Evolutionary conservation across 2,888 invertebrate species (phyloP).

Genomic region (Caenorhabditis zanzibari): DNA sequence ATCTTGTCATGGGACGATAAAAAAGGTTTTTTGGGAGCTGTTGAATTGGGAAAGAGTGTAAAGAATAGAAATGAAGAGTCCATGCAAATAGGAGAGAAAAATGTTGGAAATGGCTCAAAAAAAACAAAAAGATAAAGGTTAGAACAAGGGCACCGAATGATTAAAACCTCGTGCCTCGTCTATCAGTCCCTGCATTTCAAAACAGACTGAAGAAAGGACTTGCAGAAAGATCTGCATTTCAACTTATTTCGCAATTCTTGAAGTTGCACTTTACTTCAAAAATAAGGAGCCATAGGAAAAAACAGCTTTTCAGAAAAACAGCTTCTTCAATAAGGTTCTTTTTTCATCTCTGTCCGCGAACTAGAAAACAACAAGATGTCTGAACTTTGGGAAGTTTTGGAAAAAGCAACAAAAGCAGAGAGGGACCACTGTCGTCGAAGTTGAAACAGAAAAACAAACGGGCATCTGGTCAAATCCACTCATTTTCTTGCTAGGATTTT

Average conservation of each 20-base stretch:
- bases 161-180: slow-evolving; percentile 50
- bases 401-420: slow-evolving; percentile 14
- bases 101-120: slow-evolving; percentile 14
- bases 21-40: slow-evolving; percentile 34
- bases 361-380: slow-evolving; percentile 66
- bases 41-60: background rate
- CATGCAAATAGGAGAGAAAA: slow-evolving; percentile 48
- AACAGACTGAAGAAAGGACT: slow-evolving; percentile 16
- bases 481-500: slow-evolving; percentile 9
- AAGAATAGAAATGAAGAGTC: slow-evolving; percentile 29
- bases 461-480: slow-evolving; percentile 10
- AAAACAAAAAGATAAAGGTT: slow-evolving; percentile 52
- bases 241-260: slow-evolving; percentile 42
- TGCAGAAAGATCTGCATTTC: slow-evolving; percentile 44
- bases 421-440: slow-evolving; percentile 12
- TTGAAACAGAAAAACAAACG: slow-evolving; percentile 19
- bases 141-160: slow-evolving; percentile 53
- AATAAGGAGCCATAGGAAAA: slow-evolving; percentile 35
- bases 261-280: slow-evolving; percentile 44
- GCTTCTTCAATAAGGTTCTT: slow-evolving; percentile 40
- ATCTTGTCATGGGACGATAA: slow-evolving; percentile 50
- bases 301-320: slow-evolving; percentile 59
- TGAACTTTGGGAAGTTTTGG: slow-evolving; percentile 57
- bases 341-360: slow-evolving; percentile 36
- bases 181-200: slow-evolving; percentile 32